Evolutionary conservation across 2,113 vertebrate species (phyloP).

Genomic region (Pelobates fuscus): DNA sequence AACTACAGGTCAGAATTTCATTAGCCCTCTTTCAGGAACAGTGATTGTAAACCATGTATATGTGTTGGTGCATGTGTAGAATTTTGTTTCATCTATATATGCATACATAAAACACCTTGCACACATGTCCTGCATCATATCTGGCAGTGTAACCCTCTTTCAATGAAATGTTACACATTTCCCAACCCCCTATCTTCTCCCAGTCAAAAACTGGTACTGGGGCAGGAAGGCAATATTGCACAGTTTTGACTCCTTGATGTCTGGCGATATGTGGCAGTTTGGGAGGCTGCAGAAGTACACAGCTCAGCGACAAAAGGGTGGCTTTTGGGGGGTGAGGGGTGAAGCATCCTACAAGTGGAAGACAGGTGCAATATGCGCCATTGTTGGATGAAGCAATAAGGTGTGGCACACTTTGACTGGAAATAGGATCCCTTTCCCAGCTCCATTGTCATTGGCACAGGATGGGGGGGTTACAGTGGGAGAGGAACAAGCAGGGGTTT

Average conservation of each 20-base stretch:
- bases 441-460: constrained; percentile 22
- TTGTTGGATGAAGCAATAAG: constrained; percentile 19
- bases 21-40: constrained; percentile 36
- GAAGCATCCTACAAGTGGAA: constrained; percentile 27
- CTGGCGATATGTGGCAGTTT: constrained; percentile 24
- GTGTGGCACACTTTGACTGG: constrained; percentile 31
- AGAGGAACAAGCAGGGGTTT: constrained; percentile 25
- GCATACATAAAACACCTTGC: background rate
- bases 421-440: constrained; percentile 8
- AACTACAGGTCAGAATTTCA: background rate
- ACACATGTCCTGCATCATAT: constrained; percentile 16
- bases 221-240: constrained; percentile 22
- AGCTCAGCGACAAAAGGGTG: constrained; percentile 15
- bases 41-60: constrained; percentile 28
- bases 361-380: constrained; percentile 30
- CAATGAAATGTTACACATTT: background rate
- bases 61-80: constrained; percentile 12
- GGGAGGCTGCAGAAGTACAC: constrained; percentile 30
- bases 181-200: background rate
- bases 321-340: constrained; percentile 21
- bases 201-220: background rate
- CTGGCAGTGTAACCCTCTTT: constrained; percentile 34
- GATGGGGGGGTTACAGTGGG: background rate
- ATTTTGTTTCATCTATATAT: background rate
- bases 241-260: constrained; percentile 24